Percentiles rank a stretch among this genome's conserved stretches.
Evolutionary conservation across 1,140 invertebrate genomes (phyloP).

Genomic region (Whitmania pigra): DNA sequence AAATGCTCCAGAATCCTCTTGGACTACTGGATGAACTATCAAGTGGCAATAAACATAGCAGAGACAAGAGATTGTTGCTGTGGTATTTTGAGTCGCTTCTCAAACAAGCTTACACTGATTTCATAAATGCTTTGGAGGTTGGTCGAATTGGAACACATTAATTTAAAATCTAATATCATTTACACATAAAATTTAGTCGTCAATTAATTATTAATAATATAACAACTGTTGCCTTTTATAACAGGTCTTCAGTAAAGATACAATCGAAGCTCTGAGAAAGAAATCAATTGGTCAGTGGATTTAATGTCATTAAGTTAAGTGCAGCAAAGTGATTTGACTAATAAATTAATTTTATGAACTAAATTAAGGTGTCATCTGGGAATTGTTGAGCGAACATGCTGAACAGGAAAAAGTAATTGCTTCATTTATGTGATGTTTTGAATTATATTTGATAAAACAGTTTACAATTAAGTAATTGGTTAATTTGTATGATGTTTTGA

Average conservation of each 20-base stretch:
- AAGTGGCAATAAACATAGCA: slow-evolving; percentile 38
- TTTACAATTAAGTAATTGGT: slow-evolving; percentile 20
- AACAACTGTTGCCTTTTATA: slow-evolving; percentile 12
- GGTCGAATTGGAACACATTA: slow-evolving; percentile 13
- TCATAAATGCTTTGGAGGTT: slow-evolving; percentile 53
- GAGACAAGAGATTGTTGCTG: slow-evolving; percentile 45
- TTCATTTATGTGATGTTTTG: background rate
- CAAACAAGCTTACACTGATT: slow-evolving; percentile 61
- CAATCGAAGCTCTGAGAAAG: slow-evolving; percentile 30
- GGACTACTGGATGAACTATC: slow-evolving; percentile 31
- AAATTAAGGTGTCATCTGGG: slow-evolving; percentile 49
- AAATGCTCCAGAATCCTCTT: slow-evolving; percentile 48
- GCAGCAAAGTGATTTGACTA: background rate
- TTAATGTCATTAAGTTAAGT: background rate
- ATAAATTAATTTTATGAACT: slow-evolving; percentile 3
- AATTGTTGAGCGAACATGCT: slow-evolving; percentile 64
- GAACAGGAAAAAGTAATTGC: slow-evolving; percentile 68
- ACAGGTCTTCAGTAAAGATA: slow-evolving; percentile 24
- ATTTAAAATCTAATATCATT: no score
- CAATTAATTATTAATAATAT: no score
- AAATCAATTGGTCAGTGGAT: slow-evolving; percentile 26
- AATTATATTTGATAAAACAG: no score
- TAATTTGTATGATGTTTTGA: no score
- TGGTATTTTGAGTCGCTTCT: slow-evolving; percentile 71
- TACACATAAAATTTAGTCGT: no score